These are phyloP conservation scores for Tautogolabrus adspersus DNA, from an alignment of 2,113 vertebrate genomes.

Conservation along the genomic window DNA sequence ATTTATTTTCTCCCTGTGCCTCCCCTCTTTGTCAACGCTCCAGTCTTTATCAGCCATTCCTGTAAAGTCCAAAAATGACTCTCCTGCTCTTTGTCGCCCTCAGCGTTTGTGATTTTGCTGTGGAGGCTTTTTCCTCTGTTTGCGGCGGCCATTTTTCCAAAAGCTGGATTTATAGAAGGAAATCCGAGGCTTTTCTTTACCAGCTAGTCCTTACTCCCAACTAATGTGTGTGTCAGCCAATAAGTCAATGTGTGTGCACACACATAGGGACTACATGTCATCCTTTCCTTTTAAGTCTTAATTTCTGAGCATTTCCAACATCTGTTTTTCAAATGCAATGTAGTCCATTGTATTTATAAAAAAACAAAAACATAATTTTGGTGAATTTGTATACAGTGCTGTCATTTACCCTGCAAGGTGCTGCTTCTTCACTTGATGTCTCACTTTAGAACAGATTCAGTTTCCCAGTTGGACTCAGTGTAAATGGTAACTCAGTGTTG, in stretches of 20 bases:
- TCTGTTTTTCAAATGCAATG: neutral
- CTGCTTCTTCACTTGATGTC: conserved; percentile 10
- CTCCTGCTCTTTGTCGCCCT: conserved; percentile 44
- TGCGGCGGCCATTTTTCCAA: conserved; percentile 63
- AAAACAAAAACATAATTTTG: conserved; percentile 1
- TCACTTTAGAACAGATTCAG: conserved; percentile 45
- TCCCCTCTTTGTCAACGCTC: conserved; percentile 15
- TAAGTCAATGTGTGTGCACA: conserved; percentile 2
- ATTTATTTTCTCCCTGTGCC: conserved; percentile 19
- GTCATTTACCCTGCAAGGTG: neutral
- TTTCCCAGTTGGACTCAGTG: conserved; percentile 27
- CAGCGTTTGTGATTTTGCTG: conserved; percentile 63
- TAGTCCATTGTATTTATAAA: neutral
- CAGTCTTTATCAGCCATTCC: conserved; percentile 48
- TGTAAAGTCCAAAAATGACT: conserved; percentile 47
- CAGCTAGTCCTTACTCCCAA: conserved; percentile 54
- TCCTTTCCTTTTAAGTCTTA: no score
- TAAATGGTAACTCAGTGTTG: conserved; percentile 51
- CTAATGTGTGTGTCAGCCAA: conserved; percentile 45
- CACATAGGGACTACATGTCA: conserved; percentile 2
- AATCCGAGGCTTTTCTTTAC: conserved; percentile 70
- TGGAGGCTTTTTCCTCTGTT: conserved; percentile 69
- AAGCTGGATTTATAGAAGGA: conserved; percentile 73
- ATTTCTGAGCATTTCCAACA: conserved; percentile 3
- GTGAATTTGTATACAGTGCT: neutral